Conservation (phyloP, 2,888 invertebrate genomes). For the Lasioglossum vierecki region DNA sequence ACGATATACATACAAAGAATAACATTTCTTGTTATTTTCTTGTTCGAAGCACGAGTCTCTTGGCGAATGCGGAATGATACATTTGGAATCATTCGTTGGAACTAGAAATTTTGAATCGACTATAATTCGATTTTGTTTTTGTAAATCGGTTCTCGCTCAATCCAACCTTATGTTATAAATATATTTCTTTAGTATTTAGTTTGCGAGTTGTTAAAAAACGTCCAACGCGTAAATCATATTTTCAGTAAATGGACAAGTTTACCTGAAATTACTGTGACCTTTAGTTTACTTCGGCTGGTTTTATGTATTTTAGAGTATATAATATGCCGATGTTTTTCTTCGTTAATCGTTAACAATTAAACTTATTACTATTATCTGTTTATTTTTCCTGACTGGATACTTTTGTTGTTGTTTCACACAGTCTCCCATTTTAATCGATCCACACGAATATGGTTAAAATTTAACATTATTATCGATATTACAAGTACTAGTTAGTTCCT, state of each 20-base stretch:
- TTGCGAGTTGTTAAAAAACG: slow-evolving; percentile 29
- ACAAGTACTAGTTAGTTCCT: slow-evolving; percentile 5
- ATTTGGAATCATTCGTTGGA: not conserved
- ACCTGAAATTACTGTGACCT: slow-evolving; percentile 31
- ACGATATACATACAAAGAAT: slow-evolving; percentile 44
- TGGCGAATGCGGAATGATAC: slow-evolving; percentile 22
- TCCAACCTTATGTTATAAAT: slow-evolving; percentile 13
- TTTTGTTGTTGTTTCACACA: slow-evolving; percentile 9
- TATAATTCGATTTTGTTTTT: not conserved
- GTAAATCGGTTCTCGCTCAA: not conserved
- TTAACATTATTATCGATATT: slow-evolving; percentile 3
- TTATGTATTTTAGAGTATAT: slow-evolving; percentile 24
- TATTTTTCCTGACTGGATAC: slow-evolving; percentile 14
- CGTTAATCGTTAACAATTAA: slow-evolving; percentile 36
- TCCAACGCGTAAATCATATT: slow-evolving; percentile 31
- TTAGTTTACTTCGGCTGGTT: slow-evolving; percentile 29
- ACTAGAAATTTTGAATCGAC: not conserved
- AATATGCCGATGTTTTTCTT: slow-evolving; percentile 23
- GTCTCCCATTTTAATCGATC: slow-evolving; percentile 8
- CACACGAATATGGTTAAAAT: slow-evolving; percentile 1
- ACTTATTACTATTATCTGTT: slow-evolving; percentile 27
- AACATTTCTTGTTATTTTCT: slow-evolving; percentile 7
- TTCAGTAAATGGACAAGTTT: slow-evolving; percentile 20
- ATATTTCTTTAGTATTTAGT: slow-evolving; percentile 9
- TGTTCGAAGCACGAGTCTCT: slow-evolving; percentile 24